Evolutionary conservation across 1,140 invertebrate genomes (phyloP).

Genomic region (Papilio glaucus): DNA sequence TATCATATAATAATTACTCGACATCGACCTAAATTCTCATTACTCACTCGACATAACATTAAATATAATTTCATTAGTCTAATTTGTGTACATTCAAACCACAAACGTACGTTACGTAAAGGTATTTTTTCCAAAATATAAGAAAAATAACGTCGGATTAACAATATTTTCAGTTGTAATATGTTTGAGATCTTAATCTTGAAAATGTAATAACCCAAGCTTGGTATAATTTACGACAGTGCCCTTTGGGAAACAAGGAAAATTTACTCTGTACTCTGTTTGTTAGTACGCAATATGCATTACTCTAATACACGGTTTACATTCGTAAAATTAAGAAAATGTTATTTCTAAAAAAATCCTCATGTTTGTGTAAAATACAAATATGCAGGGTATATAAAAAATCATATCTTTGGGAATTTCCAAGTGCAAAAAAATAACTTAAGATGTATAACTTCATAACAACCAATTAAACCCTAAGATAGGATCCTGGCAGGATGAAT

Average conservation of each 20-base stretch:
- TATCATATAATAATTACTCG: too few relatives aligned
- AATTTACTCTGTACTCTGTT: conserved; percentile 10
- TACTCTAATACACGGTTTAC: background rate
- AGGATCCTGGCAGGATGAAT: too few relatives aligned
- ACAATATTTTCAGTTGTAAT: background rate
- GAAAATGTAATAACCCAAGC: background rate
- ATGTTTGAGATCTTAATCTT: background rate
- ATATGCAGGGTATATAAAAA: too few relatives aligned
- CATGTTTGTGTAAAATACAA: background rate
- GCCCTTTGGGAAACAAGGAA: background rate
- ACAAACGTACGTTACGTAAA: background rate
- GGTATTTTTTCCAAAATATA: background rate
- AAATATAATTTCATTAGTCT: background rate
- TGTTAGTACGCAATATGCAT: background rate
- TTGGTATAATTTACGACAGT: background rate
- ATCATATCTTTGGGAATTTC: too few relatives aligned
- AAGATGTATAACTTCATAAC: too few relatives aligned
- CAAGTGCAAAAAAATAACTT: too few relatives aligned
- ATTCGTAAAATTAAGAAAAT: background rate
- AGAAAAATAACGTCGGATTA: background rate
- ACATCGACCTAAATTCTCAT: too few relatives aligned
- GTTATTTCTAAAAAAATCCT: background rate
- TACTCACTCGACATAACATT: too few relatives aligned
- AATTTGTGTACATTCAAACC: background rate
- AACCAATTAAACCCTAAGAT: too few relatives aligned